Conservation (phyloP, 2,113 vertebrate genomes). For the Gallinago media region DNA sequence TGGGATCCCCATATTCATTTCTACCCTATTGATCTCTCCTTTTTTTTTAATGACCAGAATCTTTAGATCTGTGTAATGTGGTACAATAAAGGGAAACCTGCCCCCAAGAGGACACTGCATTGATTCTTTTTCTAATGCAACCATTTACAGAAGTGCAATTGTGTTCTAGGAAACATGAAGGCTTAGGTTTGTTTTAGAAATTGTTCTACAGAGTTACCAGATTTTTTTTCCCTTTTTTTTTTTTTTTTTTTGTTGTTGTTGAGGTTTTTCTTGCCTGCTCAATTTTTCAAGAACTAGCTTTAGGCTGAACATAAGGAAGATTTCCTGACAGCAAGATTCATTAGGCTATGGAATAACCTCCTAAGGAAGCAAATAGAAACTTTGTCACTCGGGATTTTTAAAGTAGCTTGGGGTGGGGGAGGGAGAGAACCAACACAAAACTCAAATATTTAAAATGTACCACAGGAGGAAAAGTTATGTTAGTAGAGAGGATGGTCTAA, state of each 20-base stretch:
- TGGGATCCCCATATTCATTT: not conserved
- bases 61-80: not conserved
- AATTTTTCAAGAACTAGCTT: constrained; percentile 33
- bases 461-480: not conserved
- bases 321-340: constrained; percentile 17
- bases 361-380: not conserved
- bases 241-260: not conserved
- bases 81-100: not conserved
- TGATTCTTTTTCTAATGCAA: not conserved
- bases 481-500: not conserved
- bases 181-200: not conserved
- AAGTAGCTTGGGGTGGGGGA: not conserved
- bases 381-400: not conserved
- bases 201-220: not conserved
- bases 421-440: not conserved
- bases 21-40: not conserved
- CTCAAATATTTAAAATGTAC: not conserved
- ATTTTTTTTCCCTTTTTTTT: not conserved
- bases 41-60: not conserved
- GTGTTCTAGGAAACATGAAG: constrained; percentile 25
- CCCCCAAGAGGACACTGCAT: not conserved
- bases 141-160: not conserved
- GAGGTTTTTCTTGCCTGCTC: not conserved
- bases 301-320: not conserved
- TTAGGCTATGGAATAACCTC: not conserved